Evolutionary conservation across 2,888 invertebrate genomes (phyloP).

Genomic region (Tetragonula carbonaria): DNA sequence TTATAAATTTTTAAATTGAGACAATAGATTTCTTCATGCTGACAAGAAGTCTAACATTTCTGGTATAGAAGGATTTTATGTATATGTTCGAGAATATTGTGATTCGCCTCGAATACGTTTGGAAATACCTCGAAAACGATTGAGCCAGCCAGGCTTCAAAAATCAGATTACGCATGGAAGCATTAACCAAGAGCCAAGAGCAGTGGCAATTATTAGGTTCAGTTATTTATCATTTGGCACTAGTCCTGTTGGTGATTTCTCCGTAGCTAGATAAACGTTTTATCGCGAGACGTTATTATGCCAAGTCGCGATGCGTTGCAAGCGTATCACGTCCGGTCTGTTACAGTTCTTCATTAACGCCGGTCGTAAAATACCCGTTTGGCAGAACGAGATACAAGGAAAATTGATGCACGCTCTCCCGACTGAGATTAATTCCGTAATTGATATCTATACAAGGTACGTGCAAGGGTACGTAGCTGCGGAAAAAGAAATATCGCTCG

Average conservation of each 20-base stretch:
- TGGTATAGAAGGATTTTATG: no score
- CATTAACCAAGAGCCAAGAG: constrained; percentile 19
- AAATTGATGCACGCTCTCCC: constrained; percentile 58
- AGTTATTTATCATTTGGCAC: constrained; percentile 61
- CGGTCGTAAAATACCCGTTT: constrained; percentile 50
- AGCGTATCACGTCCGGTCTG: constrained; percentile 49
- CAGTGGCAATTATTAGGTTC: constrained; percentile 19
- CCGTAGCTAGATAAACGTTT: constrained; percentile 29
- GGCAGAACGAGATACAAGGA: constrained; percentile 59
- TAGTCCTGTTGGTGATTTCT: constrained; percentile 31
- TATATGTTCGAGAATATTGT: no score
- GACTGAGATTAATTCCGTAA: constrained; percentile 58
- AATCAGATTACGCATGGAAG: not conserved
- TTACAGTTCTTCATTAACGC: constrained; percentile 64
- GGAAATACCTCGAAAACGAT: no score
- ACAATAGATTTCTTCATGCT: no score
- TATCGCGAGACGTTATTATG: constrained; percentile 54
- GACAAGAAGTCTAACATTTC: no score
- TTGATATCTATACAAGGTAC: constrained; percentile 56
- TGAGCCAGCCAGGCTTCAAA: no score
- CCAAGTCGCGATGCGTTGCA: constrained; percentile 36
- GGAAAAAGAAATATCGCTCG: constrained; percentile 50
- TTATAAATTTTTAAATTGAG: no score
- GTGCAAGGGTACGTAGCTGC: constrained; percentile 11
- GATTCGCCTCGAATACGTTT: no score